phyloP scores from a whole-genome alignment of 2,888 invertebrate species.

The Athalia cordata region DNA sequence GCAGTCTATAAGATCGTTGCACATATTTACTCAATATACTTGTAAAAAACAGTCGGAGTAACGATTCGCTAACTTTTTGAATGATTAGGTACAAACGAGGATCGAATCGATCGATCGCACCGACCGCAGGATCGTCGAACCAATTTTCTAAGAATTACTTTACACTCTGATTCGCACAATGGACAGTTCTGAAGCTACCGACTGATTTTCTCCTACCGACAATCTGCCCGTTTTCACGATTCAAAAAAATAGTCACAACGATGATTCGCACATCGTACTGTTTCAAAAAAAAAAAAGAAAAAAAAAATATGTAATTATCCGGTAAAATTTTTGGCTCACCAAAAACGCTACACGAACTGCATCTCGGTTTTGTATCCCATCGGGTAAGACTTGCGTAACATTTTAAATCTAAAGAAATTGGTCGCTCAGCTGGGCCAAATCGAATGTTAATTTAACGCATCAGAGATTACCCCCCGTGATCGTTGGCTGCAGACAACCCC shows the following conservation, averaged over 20 bases:
- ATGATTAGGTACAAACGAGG: neutral
- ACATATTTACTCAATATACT: no score
- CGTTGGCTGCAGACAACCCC: constrained; percentile 34
- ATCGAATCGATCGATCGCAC: constrained; percentile 33
- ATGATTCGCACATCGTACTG: constrained; percentile 3
- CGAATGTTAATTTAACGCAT: constrained; percentile 43
- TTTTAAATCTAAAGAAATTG: constrained; percentile 6
- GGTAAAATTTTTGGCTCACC: neutral
- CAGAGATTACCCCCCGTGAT: constrained; percentile 45
- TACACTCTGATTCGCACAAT: constrained; percentile 40
- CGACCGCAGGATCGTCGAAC: constrained; percentile 36
- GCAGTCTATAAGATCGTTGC: no score
- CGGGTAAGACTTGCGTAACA: neutral
- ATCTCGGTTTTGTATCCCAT: neutral
- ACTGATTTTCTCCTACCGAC: neutral
- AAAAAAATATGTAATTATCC: neutral
- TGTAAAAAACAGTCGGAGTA: neutral
- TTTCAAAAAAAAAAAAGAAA: no score
- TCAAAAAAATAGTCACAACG: neutral
- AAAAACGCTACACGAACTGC: neutral
- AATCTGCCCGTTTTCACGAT: constrained; percentile 10
- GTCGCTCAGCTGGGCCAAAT: constrained; percentile 35
- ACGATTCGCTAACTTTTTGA: neutral
- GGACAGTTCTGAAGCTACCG: constrained; percentile 23
- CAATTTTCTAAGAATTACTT: constrained; percentile 31